phyloP scores from a whole-genome alignment of 2,888 invertebrate genomes.

The Phyto melanocephala region DNA sequence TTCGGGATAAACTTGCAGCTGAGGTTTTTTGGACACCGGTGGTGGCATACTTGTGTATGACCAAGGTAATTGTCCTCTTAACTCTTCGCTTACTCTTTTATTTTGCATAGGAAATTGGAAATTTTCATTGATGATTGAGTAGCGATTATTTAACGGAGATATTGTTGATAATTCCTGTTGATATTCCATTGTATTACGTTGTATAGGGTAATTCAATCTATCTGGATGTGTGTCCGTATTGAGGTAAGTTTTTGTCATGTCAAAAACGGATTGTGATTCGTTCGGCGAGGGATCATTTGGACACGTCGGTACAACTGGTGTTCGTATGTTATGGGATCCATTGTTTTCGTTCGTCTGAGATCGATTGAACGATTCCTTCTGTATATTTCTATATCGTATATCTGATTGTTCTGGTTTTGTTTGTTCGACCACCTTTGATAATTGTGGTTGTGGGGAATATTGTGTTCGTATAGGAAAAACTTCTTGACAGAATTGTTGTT shows the following conservation, averaged over 20 bases:
- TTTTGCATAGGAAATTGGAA: constrained; percentile 55
- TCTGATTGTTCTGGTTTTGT: constrained; percentile 67
- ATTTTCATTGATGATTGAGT: constrained; percentile 69
- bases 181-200: constrained; percentile 59
- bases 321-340: not conserved
- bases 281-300: not conserved
- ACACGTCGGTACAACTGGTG: constrained; percentile 12
- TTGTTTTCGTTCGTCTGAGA: constrained; percentile 37
- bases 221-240: constrained; percentile 74
- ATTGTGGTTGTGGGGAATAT: constrained; percentile 31
- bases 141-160: constrained; percentile 75
- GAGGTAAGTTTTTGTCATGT: constrained; percentile 69
- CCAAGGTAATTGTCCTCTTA: constrained; percentile 83
- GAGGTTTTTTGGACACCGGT: constrained; percentile 70
- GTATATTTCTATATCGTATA: constrained; percentile 67
- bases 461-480: constrained; percentile 7
- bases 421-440: not conserved
- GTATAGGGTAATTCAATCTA: constrained; percentile 73
- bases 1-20: constrained; percentile 81
- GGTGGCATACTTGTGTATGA: constrained; percentile 79
- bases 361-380: constrained; percentile 43
- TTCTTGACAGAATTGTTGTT: constrained; percentile 7
- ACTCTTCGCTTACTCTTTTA: constrained; percentile 78
- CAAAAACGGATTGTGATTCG: not conserved
- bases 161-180: constrained; percentile 68